Percentiles rank a stretch among this genome's conserved stretches.
Evolutionary conservation across 2,888 invertebrate species (phyloP).

Genomic region (Dolomedes plantarius): DNA sequence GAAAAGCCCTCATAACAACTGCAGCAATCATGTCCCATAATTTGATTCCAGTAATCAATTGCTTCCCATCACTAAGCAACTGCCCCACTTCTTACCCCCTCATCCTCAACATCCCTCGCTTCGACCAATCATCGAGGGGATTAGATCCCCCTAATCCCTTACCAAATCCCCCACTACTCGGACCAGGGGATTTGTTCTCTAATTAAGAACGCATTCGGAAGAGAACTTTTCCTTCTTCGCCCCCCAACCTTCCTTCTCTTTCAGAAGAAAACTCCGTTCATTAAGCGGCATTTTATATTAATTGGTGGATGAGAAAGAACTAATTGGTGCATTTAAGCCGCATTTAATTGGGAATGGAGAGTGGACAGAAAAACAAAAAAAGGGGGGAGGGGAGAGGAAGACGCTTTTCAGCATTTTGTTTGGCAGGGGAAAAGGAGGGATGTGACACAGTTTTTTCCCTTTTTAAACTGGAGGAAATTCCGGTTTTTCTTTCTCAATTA

Average conservation of each 20-base stretch:
- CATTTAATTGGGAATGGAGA: conserved; percentile 8
- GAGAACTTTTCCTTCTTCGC: conserved; percentile 6
- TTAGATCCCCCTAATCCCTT: conserved; percentile 54
- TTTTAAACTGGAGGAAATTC: not conserved
- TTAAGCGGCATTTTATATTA: conserved; percentile 57
- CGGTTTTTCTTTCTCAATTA: not conserved
- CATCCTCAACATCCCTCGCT: conserved; percentile 16
- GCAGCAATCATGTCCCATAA: not conserved
- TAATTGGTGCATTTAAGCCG: conserved; percentile 57
- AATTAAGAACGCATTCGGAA: conserved; percentile 61
- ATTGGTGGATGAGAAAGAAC: conserved; percentile 55
- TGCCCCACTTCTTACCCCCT: not conserved
- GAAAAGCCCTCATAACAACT: not conserved
- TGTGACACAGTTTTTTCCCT: not conserved
- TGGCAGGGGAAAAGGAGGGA: not conserved
- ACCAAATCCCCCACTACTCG: conserved; percentile 57
- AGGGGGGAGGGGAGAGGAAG: too few relatives aligned
- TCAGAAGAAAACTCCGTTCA: conserved; percentile 8
- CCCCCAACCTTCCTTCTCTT: not conserved
- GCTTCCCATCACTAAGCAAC: not conserved
- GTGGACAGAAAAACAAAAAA: not conserved
- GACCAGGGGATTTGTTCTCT: conserved; percentile 63
- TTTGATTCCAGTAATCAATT: not conserved
- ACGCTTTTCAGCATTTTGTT: not conserved
- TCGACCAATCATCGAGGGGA: conserved; percentile 65